Conservation (phyloP, 2,113 vertebrate species). For the Gadus macrocephalus region DNA sequence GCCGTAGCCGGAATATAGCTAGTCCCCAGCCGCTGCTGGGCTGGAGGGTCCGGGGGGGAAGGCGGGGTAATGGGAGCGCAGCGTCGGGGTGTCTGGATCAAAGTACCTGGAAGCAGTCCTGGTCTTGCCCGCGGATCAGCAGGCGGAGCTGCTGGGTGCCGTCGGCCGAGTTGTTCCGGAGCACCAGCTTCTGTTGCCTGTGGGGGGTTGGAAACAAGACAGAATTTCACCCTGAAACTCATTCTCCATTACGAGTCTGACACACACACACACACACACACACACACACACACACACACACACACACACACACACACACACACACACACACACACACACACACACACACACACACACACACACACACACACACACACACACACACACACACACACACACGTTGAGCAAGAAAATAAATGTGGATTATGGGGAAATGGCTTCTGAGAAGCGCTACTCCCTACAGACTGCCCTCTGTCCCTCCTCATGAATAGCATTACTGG, state of each 20-base stretch:
- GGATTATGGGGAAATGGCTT: constrained; percentile 53
- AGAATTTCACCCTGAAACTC: background rate
- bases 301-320: no score
- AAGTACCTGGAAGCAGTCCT: constrained; percentile 93
- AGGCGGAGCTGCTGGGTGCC: constrained; percentile 82
- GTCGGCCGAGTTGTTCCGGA: constrained; percentile 83
- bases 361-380: no score
- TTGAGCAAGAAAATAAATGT: constrained; percentile 38
- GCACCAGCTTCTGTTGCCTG: constrained; percentile 88
- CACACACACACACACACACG: no score
- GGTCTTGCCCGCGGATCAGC: constrained; percentile 90
- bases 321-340: no score
- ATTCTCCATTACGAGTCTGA: background rate
- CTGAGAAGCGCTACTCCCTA: constrained; percentile 41
- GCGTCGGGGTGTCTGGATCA: no score
- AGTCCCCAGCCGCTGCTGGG: no score
- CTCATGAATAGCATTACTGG: constrained; percentile 61
- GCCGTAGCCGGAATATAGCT: no score
- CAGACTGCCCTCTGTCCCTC: constrained; percentile 36
- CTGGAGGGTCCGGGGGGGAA: no score
- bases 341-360: no score
- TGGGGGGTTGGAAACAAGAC: constrained; percentile 12
- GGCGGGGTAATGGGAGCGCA: no score
- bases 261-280: no score
- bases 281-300: no score